Conservation (phyloP, 2,113 vertebrate genomes). For the Petaurus breviceps region DNA sequence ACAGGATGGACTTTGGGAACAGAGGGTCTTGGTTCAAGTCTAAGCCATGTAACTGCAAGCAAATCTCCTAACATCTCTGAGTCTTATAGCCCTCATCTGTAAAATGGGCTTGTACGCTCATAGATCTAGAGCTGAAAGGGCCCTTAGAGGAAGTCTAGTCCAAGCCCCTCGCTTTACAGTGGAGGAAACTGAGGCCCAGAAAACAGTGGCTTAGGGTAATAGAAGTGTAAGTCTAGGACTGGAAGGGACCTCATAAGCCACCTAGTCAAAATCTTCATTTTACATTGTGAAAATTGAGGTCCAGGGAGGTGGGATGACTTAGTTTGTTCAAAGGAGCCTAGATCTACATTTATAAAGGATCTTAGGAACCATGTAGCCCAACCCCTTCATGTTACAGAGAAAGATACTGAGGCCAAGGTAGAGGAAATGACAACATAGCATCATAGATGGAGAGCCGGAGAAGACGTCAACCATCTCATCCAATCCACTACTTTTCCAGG, state of each 20-base stretch:
- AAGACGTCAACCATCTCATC: background rate
- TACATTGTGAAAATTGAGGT: background rate
- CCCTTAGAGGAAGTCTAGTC: background rate
- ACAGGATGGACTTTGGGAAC: background rate
- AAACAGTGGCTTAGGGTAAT: background rate
- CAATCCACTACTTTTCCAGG: background rate
- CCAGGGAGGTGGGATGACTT: background rate
- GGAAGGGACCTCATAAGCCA: background rate
- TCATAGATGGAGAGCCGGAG: background rate
- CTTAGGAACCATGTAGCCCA: background rate
- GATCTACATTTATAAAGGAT: background rate
- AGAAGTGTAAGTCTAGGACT: background rate
- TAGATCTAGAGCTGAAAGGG: background rate
- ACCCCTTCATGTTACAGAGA: background rate
- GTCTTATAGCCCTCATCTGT: background rate
- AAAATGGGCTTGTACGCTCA: background rate
- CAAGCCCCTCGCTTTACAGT: background rate
- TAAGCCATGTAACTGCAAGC: background rate
- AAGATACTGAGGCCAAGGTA: background rate
- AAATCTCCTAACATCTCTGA: background rate
- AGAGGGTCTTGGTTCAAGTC: background rate
- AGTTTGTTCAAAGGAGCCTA: background rate
- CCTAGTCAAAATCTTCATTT: background rate
- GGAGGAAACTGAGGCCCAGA: background rate
- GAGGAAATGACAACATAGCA: background rate